These are phyloP conservation scores for Acrocera orbiculus DNA, from an alignment of 2,888 invertebrate species.

Conservation along the genomic window DNA sequence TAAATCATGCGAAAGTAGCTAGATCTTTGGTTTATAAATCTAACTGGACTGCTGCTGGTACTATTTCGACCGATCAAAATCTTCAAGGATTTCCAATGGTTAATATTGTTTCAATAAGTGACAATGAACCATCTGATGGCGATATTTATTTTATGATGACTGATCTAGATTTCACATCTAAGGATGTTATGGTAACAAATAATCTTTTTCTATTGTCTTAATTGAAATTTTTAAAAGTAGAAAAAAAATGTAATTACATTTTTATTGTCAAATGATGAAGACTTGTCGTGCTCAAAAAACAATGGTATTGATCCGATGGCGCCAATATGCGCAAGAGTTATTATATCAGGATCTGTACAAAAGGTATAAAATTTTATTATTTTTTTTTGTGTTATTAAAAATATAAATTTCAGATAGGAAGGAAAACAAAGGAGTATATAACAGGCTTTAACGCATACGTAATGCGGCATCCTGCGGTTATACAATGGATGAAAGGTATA, in stretches of 20 bases:
- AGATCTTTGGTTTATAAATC: constrained; percentile 24
- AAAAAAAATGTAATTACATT: constrained; percentile 24
- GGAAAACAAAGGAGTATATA: background rate
- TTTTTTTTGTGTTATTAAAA: too few relatives aligned
- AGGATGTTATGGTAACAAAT: constrained; percentile 15
- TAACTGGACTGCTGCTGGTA: constrained; percentile 27
- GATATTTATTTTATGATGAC: constrained; percentile 26
- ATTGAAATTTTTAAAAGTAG: constrained; percentile 5
- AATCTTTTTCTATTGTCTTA: background rate
- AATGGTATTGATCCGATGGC: constrained; percentile 27
- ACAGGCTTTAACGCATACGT: too few relatives aligned
- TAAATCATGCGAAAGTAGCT: constrained; percentile 28
- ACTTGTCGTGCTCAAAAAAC: constrained; percentile 19
- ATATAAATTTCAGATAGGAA: too few relatives aligned
- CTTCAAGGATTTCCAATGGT: constrained; percentile 28
- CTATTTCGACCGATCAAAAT: constrained; percentile 21
- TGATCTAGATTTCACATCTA: constrained; percentile 28
- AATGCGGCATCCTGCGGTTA: constrained; percentile 28
- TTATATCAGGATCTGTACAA: constrained; percentile 9
- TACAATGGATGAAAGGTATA: constrained; percentile 21
- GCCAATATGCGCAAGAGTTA: constrained; percentile 21
- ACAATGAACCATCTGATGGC: constrained; percentile 25
- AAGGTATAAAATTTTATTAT: too few relatives aligned
- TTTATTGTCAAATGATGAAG: constrained; percentile 24
- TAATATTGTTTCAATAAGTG: constrained; percentile 29